phyloP scores from a whole-genome alignment of 2,113 vertebrate species.

The Prunella himalayana region DNA sequence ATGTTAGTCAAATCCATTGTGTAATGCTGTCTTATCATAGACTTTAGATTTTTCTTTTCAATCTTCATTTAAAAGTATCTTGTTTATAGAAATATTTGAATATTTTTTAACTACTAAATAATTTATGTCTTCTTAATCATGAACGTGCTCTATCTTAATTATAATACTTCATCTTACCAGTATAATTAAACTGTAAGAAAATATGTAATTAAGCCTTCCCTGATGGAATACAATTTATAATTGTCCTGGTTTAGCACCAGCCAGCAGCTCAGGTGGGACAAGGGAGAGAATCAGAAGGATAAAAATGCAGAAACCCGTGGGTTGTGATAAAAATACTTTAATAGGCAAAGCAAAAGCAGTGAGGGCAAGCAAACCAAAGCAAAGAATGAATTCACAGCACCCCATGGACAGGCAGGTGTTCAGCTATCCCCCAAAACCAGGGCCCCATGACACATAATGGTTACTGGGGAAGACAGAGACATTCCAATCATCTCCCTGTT shows the following conservation, averaged over 20 bases:
- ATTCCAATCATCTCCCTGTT: neutral
- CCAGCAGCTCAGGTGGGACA: fast-evolving
- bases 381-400: neutral
- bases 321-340: neutral
- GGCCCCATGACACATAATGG: neutral
- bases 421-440: neutral
- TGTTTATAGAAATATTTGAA: neutral
- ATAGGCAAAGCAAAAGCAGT: neutral
- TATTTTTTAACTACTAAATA: neutral
- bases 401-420: neutral
- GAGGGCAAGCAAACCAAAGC: neutral
- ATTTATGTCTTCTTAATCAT: neutral
- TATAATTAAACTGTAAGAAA: constrained; percentile 13
- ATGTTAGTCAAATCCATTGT: neutral
- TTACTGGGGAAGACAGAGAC: neutral
- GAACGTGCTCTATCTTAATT: neutral
- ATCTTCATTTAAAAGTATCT: neutral
- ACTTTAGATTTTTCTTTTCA: neutral
- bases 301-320: neutral
- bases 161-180: neutral
- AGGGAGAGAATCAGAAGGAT: neutral
- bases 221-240: neutral
- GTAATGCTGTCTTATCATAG: neutral
- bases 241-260: neutral
- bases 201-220: constrained; percentile 1